Conservation (phyloP, 2,888 invertebrate species). For the Cremastobaeus sp. region DNA sequence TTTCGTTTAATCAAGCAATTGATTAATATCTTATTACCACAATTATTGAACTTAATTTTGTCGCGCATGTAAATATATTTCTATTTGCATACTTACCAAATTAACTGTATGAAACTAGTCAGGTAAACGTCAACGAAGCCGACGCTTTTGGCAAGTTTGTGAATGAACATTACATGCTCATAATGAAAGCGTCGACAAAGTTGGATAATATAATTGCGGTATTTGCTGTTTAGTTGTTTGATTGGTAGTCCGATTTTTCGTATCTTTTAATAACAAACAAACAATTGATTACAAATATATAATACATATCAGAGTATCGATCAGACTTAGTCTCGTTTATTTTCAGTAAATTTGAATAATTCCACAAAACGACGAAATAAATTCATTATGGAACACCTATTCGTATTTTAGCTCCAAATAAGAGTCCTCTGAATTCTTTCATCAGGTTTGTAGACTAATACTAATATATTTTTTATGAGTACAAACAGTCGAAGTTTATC, state of each 20-base stretch:
- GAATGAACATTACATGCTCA: constrained; percentile 1
- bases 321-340: too few relatives aligned
- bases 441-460: constrained; percentile 5
- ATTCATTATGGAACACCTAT: too few relatives aligned
- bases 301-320: too few relatives aligned
- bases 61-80: constrained; percentile 11
- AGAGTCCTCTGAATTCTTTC: too few relatives aligned
- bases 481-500: constrained; percentile 2
- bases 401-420: too few relatives aligned
- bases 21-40: constrained; percentile 14
- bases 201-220: background rate
- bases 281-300: too few relatives aligned
- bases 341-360: too few relatives aligned
- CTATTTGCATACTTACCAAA: constrained; percentile 15
- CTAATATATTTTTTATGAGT: constrained; percentile 20
- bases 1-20: constrained; percentile 17
- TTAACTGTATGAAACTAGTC: constrained; percentile 13
- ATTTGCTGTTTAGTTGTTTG: background rate
- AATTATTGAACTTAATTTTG: constrained; percentile 21
- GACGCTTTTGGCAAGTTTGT: constrained; percentile 8
- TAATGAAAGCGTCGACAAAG: background rate
- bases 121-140: background rate
- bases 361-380: too few relatives aligned
- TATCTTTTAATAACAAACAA: too few relatives aligned
- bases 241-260: too few relatives aligned